Conservation (phyloP, 2,113 vertebrate species). For the Pithys albifrons region DNA sequence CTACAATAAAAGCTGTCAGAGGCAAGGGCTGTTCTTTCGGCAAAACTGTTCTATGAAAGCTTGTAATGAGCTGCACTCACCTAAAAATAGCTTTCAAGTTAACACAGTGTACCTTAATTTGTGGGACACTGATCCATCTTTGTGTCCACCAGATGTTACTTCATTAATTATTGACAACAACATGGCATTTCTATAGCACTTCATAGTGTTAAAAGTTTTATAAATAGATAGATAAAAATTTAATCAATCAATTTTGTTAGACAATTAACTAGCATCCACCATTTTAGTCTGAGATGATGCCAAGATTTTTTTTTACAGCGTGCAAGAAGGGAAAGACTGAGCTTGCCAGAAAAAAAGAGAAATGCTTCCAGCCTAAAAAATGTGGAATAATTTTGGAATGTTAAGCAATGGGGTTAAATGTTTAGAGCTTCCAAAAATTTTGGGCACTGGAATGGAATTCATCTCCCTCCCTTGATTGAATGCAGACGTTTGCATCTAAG, state of each 20-base stretch:
- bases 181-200: not conserved
- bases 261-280: slow-evolving; percentile 25
- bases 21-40: not conserved
- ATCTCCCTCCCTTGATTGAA: slow-evolving; percentile 29
- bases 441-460: not conserved
- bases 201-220: not conserved
- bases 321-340: slow-evolving; percentile 1
- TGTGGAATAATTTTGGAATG: slow-evolving; percentile 26
- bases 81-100: slow-evolving; percentile 38
- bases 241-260: slow-evolving; percentile 34
- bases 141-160: slow-evolving; percentile 26
- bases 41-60: not conserved
- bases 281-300: not conserved
- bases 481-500: slow-evolving; percentile 24
- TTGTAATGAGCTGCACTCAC: slow-evolving; percentile 7
- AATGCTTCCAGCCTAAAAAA: slow-evolving; percentile 43
- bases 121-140: not conserved
- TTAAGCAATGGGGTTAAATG: slow-evolving; percentile 47
- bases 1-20: slow-evolving; percentile 31
- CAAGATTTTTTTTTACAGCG: not conserved
- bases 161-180: slow-evolving; percentile 47
- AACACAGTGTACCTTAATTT: slow-evolving; percentile 29
- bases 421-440: slow-evolving; percentile 33
- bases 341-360: slow-evolving; percentile 43
- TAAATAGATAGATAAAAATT: slow-evolving; percentile 47